Evolutionary conservation across 2,888 invertebrate genomes (phyloP), one percentile per base, ranked within the genome.

Genomic region (Tinea pellionella): DNA sequence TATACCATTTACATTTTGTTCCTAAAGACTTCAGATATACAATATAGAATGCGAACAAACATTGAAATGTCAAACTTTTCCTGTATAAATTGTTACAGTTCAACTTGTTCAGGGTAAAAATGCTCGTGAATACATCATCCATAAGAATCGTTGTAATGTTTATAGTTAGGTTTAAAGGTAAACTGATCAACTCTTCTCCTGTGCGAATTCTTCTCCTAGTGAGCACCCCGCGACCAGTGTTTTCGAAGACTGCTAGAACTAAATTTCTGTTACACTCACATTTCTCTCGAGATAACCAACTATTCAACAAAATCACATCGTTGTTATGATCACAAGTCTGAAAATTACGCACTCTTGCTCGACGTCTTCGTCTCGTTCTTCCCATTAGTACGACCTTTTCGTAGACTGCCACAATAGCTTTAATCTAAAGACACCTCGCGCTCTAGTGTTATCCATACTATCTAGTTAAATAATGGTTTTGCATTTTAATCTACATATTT

Each of bases 201-300:
- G 83, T 68, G 8, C 69, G 66, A 37, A 94, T 83, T 47, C 74
- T 76, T 65, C 76, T 83, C 67, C 88, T 90, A 0, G 93, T 90
- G 67, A 90, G 87, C 19, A 96, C 81, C 18, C 96, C 96, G 61
- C 96, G 89, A 8, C 95, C 95, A 4, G 94, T 94, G 9, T 80
- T 71, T 24, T 82, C 64, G 74, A 94, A 95, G 61, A 86, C 68
- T 7, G 89, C 86, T n/a, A 91, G 77, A 19, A 77, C 76, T 16
- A 94, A 74, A 62, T 89, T 85, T 13, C 87, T 85, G 53, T 88
- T 82, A 64, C 91, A 89, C 53, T 75, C 75, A 88, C 92, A 90
- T 59, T 89, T 89, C 63, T 88, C 77, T 60, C 76, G 69, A 18
- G 77, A 71, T 63, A 91, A 76, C 90, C 90, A 90, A 61, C 82